These are phyloP conservation scores for Bungarus multicinctus DNA, from an alignment of 2,113 vertebrate genomes.

Conservation along the genomic window DNA sequence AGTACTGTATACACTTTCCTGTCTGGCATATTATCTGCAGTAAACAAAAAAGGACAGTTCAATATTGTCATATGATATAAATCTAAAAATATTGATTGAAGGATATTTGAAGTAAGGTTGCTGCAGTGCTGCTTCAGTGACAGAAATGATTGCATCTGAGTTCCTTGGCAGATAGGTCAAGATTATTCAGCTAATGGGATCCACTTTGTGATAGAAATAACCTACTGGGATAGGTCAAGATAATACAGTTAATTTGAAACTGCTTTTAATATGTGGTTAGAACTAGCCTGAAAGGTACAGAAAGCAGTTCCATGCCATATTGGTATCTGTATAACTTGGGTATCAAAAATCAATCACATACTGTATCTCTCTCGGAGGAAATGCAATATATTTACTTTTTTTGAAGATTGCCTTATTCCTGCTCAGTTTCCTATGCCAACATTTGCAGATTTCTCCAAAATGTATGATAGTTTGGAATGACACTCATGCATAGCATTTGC, in stretches of 20 bases:
- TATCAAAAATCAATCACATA: not conserved
- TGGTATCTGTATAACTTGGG: not conserved
- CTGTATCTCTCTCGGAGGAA: not conserved
- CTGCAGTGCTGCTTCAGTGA: not conserved
- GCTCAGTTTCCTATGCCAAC: not conserved
- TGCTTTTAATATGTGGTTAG: not conserved
- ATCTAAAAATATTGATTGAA: not conserved
- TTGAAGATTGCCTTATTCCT: not conserved
- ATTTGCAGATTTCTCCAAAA: not conserved
- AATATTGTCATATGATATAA: not conserved
- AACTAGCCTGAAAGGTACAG: not conserved
- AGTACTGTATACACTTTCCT: not conserved
- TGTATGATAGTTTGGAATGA: not conserved
- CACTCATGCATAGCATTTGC: not conserved
- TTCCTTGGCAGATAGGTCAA: not conserved
- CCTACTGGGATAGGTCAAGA: not conserved
- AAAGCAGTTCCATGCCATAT: conserved; percentile 15
- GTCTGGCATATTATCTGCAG: not conserved
- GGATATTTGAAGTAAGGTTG: not conserved
- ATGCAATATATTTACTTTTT: not conserved
- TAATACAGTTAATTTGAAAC: not conserved
- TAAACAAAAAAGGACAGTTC: not conserved
- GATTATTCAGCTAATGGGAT: not conserved
- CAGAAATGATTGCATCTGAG: not conserved
- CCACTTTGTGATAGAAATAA: not conserved